These are phyloP conservation scores for Scaptodrosophila latifasciaeformis DNA, from an alignment of 2,888 invertebrate species.

Conservation along the genomic window DNA sequence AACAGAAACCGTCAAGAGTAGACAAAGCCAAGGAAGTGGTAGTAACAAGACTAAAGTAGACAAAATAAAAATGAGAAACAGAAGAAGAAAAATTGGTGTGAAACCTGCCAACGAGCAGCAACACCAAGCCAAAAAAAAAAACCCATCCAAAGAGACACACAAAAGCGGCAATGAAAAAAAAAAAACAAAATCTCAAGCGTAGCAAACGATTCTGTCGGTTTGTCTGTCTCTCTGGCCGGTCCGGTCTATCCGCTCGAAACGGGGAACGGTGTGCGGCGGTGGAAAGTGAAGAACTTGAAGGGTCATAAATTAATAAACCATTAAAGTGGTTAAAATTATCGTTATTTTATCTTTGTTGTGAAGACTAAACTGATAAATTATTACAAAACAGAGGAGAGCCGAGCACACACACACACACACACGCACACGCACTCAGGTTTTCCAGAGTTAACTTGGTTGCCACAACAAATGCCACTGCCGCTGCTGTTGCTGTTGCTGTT, in stretches of 20 bases:
- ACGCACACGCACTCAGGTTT: conserved; percentile 9
- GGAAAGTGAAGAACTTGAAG: conserved; percentile 72
- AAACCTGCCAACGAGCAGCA: conserved; percentile 54
- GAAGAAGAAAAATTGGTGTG: conserved; percentile 61
- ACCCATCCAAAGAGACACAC: conserved; percentile 20
- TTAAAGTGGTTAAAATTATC: conserved; percentile 76
- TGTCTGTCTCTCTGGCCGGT: not conserved
- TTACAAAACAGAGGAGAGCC: conserved; percentile 74
- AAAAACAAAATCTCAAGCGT: conserved; percentile 39
- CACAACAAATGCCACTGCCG: conserved; percentile 12
- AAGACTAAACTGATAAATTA: conserved; percentile 75
- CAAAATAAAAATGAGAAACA: conserved; percentile 2
- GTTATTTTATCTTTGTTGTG: conserved; percentile 73
- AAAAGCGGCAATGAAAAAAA: conserved; percentile 21
- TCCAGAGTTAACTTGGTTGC: conserved; percentile 8
- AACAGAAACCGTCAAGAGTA: not conserved
- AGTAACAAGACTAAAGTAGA: conserved; percentile 45
- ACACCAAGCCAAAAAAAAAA: conserved; percentile 13
- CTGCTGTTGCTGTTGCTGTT: conserved; percentile 15
- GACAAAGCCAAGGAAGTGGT: conserved; percentile 22
- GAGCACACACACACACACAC: conserved; percentile 15
- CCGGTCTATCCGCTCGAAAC: no score
- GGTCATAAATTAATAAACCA: conserved; percentile 76
- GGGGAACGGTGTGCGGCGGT: no score
- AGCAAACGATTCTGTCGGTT: not conserved